Conservation (phyloP, 2,888 invertebrate species). For the Chelonus formosanus region DNA sequence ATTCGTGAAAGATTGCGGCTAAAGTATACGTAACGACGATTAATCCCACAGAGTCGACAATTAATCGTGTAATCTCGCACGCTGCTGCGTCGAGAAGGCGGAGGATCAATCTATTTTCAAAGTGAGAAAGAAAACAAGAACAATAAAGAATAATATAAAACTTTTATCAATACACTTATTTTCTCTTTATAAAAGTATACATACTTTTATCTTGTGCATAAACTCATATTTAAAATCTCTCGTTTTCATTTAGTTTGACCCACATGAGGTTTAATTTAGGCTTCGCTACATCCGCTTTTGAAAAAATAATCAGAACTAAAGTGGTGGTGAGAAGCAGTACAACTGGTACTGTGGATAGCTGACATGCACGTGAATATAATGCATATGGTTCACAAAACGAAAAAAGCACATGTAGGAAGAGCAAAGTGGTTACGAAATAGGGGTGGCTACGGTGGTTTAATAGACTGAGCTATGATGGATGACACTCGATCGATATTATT, state of each 20-base stretch:
- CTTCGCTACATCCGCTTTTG: too few relatives aligned
- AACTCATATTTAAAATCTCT: too few relatives aligned
- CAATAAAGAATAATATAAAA: not conserved
- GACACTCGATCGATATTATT: conserved; percentile 54
- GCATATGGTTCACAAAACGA: too few relatives aligned
- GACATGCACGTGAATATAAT: too few relatives aligned
- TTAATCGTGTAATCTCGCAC: conserved; percentile 25
- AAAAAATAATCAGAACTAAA: conserved; percentile 10
- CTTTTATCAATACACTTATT: too few relatives aligned
- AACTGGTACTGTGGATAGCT: conserved; percentile 23
- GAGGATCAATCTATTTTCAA: conserved; percentile 15
- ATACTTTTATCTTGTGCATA: too few relatives aligned
- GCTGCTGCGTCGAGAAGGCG: conserved; percentile 14
- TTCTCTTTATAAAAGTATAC: too few relatives aligned
- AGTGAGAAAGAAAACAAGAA: conserved; percentile 1
- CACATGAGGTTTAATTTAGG: too few relatives aligned
- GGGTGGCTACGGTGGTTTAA: conserved; percentile 53
- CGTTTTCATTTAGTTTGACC: too few relatives aligned
- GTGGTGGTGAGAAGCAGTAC: conserved; percentile 31
- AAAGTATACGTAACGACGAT: conserved; percentile 19
- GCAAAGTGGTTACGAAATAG: conserved; percentile 52
- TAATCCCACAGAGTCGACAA: conserved; percentile 22
- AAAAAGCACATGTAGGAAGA: conserved; percentile 32
- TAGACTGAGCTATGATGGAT: conserved; percentile 59
- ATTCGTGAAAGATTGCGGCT: conserved; percentile 21